These are phyloP conservation scores for Alectoris magna DNA, from an alignment of 2,797 vertebrate species.

Conservation along the genomic window DNA sequence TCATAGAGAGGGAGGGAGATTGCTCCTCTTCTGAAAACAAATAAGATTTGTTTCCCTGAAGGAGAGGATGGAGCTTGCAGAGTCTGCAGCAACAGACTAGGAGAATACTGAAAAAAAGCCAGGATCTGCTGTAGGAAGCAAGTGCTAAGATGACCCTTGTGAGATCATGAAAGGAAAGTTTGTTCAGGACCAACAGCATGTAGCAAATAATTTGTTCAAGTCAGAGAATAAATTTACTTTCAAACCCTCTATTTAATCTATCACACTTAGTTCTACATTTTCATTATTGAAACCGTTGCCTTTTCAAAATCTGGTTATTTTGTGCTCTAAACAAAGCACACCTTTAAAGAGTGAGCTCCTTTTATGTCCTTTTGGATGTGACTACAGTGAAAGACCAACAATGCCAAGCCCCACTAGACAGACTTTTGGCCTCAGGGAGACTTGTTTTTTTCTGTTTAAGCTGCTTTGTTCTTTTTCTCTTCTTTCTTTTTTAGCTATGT, in stretches of 20 bases:
- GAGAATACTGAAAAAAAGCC: background rate
- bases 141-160: background rate
- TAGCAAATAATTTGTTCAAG: background rate
- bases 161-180: background rate
- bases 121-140: background rate
- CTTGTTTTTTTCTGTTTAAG: background rate
- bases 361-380: background rate
- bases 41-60: slow-evolving; percentile 9
- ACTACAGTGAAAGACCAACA: background rate
- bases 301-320: background rate
- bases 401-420: background rate
- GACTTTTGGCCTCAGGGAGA: background rate
- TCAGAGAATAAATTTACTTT: background rate
- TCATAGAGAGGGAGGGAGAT: background rate
- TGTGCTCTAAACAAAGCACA: background rate
- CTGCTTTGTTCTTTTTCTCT: background rate
- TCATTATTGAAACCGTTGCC: background rate
- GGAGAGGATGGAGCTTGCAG: background rate
- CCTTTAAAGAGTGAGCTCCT: background rate
- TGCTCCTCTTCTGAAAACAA: slow-evolving; percentile 13
- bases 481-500: background rate
- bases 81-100: background rate
- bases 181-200: background rate
- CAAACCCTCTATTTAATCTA: background rate
- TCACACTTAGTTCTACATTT: background rate